A percentile compares a stretch with the other conserved stretches of the same genome.
phyloP scores from a whole-genome alignment of 2,797 vertebrate species.

The Ctenopoma kingsleyae region DNA sequence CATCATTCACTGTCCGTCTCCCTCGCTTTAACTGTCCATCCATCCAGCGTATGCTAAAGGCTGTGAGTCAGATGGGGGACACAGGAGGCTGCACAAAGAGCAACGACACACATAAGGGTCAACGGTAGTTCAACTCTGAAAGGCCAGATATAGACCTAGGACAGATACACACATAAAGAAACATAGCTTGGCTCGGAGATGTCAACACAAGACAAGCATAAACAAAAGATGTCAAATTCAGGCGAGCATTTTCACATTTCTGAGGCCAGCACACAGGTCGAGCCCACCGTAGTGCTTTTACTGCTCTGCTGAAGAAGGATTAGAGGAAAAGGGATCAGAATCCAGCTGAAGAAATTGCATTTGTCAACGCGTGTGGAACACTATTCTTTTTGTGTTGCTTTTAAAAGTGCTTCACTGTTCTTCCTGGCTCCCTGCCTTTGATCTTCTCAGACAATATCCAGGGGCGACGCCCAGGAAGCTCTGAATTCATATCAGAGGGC shows the following conservation, averaged over 20 bases:
- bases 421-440: conserved; percentile 71
- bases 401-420: conserved; percentile 67
- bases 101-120: conserved; percentile 67
- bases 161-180: conserved; percentile 16
- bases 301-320: conserved; percentile 56
- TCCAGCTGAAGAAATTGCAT: conserved; percentile 63
- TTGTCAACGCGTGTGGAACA: conserved; percentile 60
- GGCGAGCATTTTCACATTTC: conserved; percentile 51
- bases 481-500: conserved; percentile 81
- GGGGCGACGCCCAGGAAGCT: conserved; percentile 79
- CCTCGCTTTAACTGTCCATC: conserved; percentile 43
- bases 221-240: conserved; percentile 48
- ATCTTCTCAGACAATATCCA: conserved; percentile 83
- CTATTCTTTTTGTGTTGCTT: conserved; percentile 56
- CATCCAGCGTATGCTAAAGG: conserved; percentile 52
- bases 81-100: conserved; percentile 61
- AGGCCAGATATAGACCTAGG: conserved; percentile 64
- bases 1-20: conserved; percentile 58
- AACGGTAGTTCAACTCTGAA: conserved; percentile 71
- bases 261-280: conserved; percentile 53
- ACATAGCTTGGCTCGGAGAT: conserved; percentile 20
- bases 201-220: conserved; percentile 26
- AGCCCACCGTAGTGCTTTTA: conserved; percentile 41
- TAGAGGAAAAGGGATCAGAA: conserved; percentile 59
- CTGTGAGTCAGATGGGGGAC: conserved; percentile 65